Percentiles rank a stretch among this genome's conserved stretches.
These are phyloP conservation scores for Taurulus bubalis DNA, from an alignment of 2,113 vertebrate genomes.

Conservation along the genomic window DNA sequence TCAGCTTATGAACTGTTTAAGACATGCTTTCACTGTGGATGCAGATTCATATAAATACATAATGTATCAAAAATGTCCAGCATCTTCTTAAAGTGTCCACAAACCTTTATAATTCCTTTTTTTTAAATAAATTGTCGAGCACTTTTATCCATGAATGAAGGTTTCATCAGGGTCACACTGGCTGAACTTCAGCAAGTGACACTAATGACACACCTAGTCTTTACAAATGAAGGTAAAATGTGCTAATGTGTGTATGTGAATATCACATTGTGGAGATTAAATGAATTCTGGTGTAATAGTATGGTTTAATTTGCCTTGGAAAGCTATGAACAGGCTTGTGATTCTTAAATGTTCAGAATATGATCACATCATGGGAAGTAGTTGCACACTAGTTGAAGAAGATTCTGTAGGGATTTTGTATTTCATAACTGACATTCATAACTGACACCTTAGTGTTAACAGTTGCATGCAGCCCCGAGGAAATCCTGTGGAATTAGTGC, in stretches of 20 bases:
- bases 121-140: not conserved
- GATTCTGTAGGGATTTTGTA: not conserved
- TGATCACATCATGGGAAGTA: not conserved
- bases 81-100: not conserved
- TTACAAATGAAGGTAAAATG: conserved; percentile 71
- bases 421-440: not conserved
- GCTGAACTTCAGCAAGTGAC: conserved; percentile 29
- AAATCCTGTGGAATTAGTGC: not conserved
- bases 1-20: not conserved
- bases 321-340: conserved; percentile 30
- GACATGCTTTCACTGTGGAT: not conserved
- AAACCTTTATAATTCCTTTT: not conserved
- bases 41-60: not conserved
- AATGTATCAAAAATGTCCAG: not conserved
- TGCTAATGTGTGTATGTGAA: conserved; percentile 63
- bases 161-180: conserved; percentile 22
- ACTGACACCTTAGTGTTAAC: not conserved
- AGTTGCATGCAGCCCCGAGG: not conserved
- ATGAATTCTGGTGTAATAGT: conserved; percentile 55
- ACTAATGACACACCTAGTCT: too few relatives aligned
- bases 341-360: not conserved
- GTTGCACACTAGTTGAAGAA: not conserved
- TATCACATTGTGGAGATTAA: conserved; percentile 65
- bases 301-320: conserved; percentile 22
- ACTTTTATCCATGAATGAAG: conserved; percentile 1